Base-by-base conservation (phyloP, 2,888 invertebrate species). In the Drosophila incognita region DNA sequence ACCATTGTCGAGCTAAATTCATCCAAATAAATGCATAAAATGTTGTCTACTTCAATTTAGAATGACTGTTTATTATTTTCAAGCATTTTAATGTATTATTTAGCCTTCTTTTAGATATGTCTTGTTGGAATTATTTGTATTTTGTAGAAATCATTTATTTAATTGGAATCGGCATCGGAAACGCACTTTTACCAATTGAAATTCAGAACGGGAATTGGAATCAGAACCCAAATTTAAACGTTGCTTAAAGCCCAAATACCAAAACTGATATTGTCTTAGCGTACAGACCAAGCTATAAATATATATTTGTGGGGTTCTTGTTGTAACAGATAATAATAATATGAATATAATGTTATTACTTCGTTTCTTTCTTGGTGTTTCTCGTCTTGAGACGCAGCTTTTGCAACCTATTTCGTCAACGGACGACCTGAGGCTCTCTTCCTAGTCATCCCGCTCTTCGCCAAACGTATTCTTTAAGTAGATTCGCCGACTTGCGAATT, bases 1-100 rank as follows among this genome's bases (percentile, higher is more conserved):
- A 74, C 78, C 1, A 53, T 70, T 10, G 52, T 33, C 0, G 15
- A 51, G 0, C 54, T 91, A 87, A 80, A 66, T 46, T 7, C 15
- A 46, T 0, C 13, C 15, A 46, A 46, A 46, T 46, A 46, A 46
- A 46, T 24, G 24, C 4, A 18, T 40, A 0, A 21, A n/a, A 53
- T n/a, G 1, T 27, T 49, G 10, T 10, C 10, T 24, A 24, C 29
- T 10, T 21, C 1, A 11, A 40, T 40, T 40, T 5, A 5, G n/a
- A 38, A n/a, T 11, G 33, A 2, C n/a, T 40, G 2, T 40, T 1
- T 4, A 40, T 10, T n/a, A 4, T n/a, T 40, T n/a, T 40, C n/a
- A 1, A n/a, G 10, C 2, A 4, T 7, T 40, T 40, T 10, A n/a
- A n/a, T 18, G n/a, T 40, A 40, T n/a, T 24, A 15, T 4, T 24